These are phyloP conservation scores for Perca flavescens DNA, from an alignment of 2,113 vertebrate species.

Conservation along the genomic window DNA sequence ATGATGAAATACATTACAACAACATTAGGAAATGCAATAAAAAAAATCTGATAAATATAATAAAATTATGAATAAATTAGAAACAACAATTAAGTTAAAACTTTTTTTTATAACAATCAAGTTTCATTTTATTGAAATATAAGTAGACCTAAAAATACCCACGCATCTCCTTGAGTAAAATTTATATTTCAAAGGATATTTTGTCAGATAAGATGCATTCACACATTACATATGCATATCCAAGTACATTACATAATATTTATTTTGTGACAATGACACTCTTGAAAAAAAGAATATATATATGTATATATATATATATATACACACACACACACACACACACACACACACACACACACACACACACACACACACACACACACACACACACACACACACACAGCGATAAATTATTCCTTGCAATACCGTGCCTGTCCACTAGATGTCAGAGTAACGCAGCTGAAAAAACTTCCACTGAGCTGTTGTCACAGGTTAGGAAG, in stretches of 20 bases:
- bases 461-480: background rate
- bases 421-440: constrained; percentile 19
- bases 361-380: too few species aligned
- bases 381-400: too few species aligned
- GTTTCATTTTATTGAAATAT: background rate
- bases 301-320: too few species aligned
- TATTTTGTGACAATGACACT: background rate
- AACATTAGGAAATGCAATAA: background rate
- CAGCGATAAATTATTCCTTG: background rate
- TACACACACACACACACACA: too few species aligned
- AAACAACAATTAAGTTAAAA: too few species aligned
- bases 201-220: background rate
- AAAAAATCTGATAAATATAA: too few species aligned
- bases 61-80: background rate
- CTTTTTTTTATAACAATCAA: too few species aligned
- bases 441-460: constrained; percentile 57
- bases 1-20: background rate
- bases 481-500: background rate
- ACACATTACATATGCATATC: background rate
- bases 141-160: background rate
- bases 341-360: too few species aligned
- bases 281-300: too few species aligned
- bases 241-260: background rate
- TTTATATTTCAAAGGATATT: background rate
- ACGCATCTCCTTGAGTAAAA: background rate